phyloP scores from a whole-genome alignment of 2,888 invertebrate species.

The Atrina japonica region DNA sequence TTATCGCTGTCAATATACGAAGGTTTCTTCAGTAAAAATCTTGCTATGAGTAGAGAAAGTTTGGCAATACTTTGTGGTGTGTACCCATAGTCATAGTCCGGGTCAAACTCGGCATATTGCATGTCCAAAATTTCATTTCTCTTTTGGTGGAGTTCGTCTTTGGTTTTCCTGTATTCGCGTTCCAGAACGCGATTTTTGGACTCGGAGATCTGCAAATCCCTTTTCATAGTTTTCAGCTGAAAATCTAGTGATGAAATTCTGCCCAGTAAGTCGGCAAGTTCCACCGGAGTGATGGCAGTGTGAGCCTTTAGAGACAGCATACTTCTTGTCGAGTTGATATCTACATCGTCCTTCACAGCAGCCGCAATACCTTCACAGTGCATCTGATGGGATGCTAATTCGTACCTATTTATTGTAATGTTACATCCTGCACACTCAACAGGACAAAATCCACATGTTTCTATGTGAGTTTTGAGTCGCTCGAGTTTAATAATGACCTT shows the following conservation, averaged over 20 bases:
- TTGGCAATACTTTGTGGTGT: conserved; percentile 69
- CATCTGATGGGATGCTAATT: conserved; percentile 73
- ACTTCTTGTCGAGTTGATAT: conserved; percentile 31
- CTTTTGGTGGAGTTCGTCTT: conserved; percentile 67
- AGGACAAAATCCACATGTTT: conserved; percentile 66
- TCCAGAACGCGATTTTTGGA: conserved; percentile 70
- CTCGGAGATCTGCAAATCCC: conserved; percentile 73
- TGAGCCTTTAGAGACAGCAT: conserved; percentile 45
- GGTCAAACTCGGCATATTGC: conserved; percentile 67
- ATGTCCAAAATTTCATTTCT: conserved; percentile 60
- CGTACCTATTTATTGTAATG: conserved; percentile 59
- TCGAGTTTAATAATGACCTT: conserved; percentile 69
- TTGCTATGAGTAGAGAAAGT: conserved; percentile 70
- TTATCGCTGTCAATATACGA: conserved; percentile 67
- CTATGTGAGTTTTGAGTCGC: conserved; percentile 58
- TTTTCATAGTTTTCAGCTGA: conserved; percentile 66
- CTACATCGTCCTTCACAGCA: conserved; percentile 69
- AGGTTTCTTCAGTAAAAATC: conserved; percentile 70
- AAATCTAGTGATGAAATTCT: conserved; percentile 73
- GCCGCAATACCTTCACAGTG: conserved; percentile 82
- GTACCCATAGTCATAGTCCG: conserved; percentile 72
- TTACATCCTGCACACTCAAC: conserved; percentile 75
- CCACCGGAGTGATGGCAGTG: conserved; percentile 51
- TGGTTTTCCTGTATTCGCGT: conserved; percentile 66
- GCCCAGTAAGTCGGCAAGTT: conserved; percentile 64